Conservation (phyloP, 2,888 invertebrate species). For the Chloromyia formosa region DNA sequence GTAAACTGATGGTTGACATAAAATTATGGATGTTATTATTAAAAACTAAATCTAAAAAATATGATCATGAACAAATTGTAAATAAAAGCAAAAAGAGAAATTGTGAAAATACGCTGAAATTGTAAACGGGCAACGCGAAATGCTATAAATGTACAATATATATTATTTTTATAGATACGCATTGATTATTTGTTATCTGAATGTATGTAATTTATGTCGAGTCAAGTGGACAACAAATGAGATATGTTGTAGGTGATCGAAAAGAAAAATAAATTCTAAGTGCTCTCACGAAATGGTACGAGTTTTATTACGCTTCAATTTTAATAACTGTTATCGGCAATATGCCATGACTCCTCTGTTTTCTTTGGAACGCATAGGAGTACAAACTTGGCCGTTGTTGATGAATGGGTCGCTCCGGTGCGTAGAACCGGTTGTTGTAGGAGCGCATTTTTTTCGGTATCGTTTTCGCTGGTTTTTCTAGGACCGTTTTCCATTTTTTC, state of each 20-base stretch:
- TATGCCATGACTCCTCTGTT: too few relatives aligned
- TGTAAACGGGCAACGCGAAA: too few relatives aligned
- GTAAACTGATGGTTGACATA: not conserved
- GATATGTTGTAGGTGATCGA: conserved; percentile 1
- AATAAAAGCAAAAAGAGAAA: not conserved
- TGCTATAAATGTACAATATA: conserved; percentile 22
- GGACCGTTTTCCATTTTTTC: too few relatives aligned
- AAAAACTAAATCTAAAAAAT: not conserved
- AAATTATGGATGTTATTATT: not conserved
- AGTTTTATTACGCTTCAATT: too few relatives aligned
- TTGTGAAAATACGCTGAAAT: not conserved
- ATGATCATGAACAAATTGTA: not conserved
- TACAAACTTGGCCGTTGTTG: too few relatives aligned
- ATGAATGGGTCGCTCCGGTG: too few relatives aligned
- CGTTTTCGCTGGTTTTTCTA: too few relatives aligned
- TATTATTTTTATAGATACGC: conserved; percentile 41
- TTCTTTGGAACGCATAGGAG: too few relatives aligned
- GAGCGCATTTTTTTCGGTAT: too few relatives aligned
- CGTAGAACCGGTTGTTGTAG: too few relatives aligned
- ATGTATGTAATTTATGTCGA: conserved; percentile 40
- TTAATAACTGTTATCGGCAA: too few relatives aligned
- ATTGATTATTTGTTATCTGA: conserved; percentile 40
- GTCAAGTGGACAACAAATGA: conserved; percentile 11
- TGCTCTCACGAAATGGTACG: conserved; percentile 9
- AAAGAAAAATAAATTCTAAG: conserved; percentile 45